phyloP scores from a whole-genome alignment of 2,113 vertebrate species.

The Tyto alba region DNA sequence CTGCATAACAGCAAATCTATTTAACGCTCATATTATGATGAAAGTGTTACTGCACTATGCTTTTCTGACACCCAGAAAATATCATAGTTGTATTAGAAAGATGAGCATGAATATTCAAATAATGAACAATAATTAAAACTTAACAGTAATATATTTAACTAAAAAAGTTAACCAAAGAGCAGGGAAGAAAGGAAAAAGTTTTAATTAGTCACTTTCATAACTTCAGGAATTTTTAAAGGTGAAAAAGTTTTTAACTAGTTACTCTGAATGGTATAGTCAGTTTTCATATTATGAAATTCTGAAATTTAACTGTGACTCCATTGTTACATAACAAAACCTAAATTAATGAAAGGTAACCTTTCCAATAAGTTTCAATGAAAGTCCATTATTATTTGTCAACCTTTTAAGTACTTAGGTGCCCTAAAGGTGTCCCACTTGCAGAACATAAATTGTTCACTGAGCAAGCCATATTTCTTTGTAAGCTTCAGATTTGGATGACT shows the following conservation, averaged over 20 bases:
- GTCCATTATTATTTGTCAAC: background rate
- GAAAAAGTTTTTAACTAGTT: background rate
- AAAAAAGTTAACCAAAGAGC: background rate
- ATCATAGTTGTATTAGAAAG: background rate
- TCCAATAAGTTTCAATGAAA: background rate
- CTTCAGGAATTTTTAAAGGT: background rate
- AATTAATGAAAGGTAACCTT: background rate
- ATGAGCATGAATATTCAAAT: background rate
- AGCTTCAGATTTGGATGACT: background rate
- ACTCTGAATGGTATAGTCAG: background rate
- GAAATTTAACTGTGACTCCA: background rate
- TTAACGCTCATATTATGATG: background rate
- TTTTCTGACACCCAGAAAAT: background rate
- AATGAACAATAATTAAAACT: background rate
- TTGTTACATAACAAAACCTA: background rate
- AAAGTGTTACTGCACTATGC: background rate
- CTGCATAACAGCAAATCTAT: background rate
- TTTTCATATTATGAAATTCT: background rate
- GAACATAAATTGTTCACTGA: background rate
- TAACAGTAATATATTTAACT: background rate
- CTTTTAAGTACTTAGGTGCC: background rate
- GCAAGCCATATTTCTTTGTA: background rate
- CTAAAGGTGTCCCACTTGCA: background rate
- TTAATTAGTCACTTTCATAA: background rate
- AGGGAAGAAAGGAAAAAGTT: background rate